Conservation (phyloP, 64 coral and sea anemone genomes). For the Actinia tenebrosa region DNA sequence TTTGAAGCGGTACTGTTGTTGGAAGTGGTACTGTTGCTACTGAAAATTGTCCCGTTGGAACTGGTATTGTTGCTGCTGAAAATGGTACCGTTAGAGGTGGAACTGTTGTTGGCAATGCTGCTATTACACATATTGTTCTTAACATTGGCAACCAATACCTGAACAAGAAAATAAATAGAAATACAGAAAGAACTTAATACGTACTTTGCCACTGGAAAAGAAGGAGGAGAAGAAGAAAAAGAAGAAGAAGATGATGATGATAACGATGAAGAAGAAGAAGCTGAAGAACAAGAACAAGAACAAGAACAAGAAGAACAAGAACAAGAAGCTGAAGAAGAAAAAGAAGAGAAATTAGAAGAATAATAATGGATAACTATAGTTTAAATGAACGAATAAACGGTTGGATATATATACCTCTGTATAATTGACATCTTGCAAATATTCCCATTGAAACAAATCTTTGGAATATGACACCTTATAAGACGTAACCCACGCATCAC, state of each 20-base stretch:
- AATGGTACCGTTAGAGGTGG: no score
- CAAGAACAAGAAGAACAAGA: neutral
- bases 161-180: neutral
- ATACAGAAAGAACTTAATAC: neutral
- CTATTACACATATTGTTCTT: no score
- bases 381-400: no score
- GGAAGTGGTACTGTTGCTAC: no score
- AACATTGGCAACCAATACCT: no score
- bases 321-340: neutral
- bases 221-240: neutral
- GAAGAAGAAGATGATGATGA: no score
- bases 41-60: no score
- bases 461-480: constrained; percentile 30
- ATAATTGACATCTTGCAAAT: neutral
- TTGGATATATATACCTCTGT: neutral
- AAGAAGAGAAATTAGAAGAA: neutral
- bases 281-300: neutral
- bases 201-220: neutral
- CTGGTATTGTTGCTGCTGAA: no score
- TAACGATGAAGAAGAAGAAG: neutral
- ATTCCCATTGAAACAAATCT: neutral
- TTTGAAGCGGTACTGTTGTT: no score
- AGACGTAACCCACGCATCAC: constrained; percentile 45
- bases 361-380: no score
- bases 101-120: no score